Conservation (phyloP, 2,888 invertebrate species). For the Pammene aurita region DNA sequence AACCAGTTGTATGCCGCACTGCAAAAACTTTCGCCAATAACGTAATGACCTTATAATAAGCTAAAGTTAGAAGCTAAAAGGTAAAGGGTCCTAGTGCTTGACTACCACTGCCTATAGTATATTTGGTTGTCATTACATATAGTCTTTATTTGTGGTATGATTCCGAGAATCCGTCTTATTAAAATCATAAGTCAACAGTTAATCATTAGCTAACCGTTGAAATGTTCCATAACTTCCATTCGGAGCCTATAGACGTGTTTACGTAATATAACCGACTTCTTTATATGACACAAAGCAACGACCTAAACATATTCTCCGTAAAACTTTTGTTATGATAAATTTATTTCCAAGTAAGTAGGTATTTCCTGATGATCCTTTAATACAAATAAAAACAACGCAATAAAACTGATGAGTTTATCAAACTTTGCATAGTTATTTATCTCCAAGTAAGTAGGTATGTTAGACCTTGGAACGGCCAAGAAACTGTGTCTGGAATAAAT, state of each 20-base stretch:
- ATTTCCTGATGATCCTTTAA: conserved; percentile 16
- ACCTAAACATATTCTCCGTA: no score
- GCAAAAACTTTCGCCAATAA: conserved; percentile 75
- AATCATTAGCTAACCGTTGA: no score
- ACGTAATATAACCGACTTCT: background rate
- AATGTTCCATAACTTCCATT: no score
- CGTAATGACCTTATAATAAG: conserved; percentile 40
- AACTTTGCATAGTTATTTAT: conserved; percentile 23
- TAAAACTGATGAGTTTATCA: conserved; percentile 24
- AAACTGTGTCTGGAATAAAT: conserved; percentile 14
- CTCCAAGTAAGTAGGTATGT: background rate
- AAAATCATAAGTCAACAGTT: no score
- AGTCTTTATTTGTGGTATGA: no score
- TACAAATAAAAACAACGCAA: conserved; percentile 26
- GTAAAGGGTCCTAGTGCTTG: no score
- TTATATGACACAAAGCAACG: background rate
- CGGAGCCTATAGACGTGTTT: no score
- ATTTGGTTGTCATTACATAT: no score
- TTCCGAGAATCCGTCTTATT: no score
- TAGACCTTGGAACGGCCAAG: conserved; percentile 3
- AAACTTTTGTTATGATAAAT: background rate
- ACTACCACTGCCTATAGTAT: no score
- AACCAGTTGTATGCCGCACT: conserved; percentile 73
- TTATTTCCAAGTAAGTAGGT: background rate
- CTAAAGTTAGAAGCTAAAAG: background rate